Evolutionary conservation across 64 coral and sea anemone species (phyloP), one percentile per base, ranked within the genome.

Genomic region (Montipora capricornis): DNA sequence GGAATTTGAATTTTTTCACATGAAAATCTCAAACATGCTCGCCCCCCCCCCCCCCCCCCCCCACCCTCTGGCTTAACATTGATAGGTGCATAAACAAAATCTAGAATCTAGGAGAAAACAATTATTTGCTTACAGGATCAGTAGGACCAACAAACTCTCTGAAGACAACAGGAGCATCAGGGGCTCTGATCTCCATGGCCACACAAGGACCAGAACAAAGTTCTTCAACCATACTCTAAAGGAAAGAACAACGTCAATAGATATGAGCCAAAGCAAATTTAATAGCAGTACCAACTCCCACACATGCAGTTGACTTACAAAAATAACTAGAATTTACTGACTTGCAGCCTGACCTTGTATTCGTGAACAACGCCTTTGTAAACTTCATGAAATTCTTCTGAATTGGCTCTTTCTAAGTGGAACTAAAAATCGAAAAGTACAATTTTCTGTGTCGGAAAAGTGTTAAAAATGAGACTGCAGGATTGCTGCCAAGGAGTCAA

Each of bases 291-390:
- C 53, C 6, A 57, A 57, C 11, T 57, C 53, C 6, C 6, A 57
- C 53, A 6, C 53, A 57, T 8, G 53, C 37, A 37, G 37, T 37
- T 2, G 37, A 37, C 37, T 37, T 37, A 55, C 5, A 0, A 55
- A 55, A 55, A 55, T 55, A 10, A 10, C 52, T 55, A 5, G 10
- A 55, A 55, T 55, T 55, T 55, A 0, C 10, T 55, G 52, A 7
- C 0, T 37, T 8, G 53, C 53, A 57, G 53, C 53, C 85, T 94
- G 75, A 99, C 98, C 45, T 96, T 94, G 91, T 99, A 99, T 71
- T 99, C 98, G 75, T 94, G 89, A 2, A 96, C 89, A 22, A 99
- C 98, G n/a, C 98, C 98, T 83, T 96, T 99, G 87, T 99, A 99
- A 20, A 99, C 89, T 82, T 99, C 98, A 81, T 90, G 80, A 60